phyloP scores from a whole-genome alignment of 64 coral and sea anemone genomes.

The Anthopleura sola region DNA sequence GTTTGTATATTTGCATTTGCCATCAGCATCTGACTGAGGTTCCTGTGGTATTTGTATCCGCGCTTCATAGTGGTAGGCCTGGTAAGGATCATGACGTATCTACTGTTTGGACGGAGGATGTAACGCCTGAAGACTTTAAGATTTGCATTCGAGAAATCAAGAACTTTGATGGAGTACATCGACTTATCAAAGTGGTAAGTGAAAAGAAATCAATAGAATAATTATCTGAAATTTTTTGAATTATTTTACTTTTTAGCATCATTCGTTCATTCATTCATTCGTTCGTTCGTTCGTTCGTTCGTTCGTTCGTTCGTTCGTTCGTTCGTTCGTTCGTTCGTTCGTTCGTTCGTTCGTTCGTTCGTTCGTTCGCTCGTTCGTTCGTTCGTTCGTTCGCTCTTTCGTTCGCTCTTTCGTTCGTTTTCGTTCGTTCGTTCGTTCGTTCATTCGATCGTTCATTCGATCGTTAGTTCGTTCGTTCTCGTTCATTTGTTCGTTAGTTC shows the following conservation, averaged over 20 bases:
- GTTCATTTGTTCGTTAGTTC: too few relatives aligned
- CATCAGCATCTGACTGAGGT: neutral
- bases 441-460: too few relatives aligned
- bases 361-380: too few relatives aligned
- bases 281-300: too few relatives aligned
- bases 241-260: neutral
- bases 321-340: too few relatives aligned
- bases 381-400: too few relatives aligned
- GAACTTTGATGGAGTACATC: constrained; percentile 68
- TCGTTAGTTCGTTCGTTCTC: too few relatives aligned
- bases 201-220: neutral
- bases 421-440: too few relatives aligned
- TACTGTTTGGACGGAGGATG: constrained; percentile 60
- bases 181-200: constrained; percentile 45
- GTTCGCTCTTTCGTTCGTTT: too few relatives aligned
- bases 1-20: neutral
- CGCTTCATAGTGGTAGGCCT: constrained; percentile 6
- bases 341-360: too few relatives aligned
- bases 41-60: constrained; percentile 55
- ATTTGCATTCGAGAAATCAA: constrained; percentile 66
- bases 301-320: too few relatives aligned
- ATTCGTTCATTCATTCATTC: too few relatives aligned
- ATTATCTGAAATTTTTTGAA: neutral
- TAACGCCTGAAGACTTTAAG: constrained; percentile 29
- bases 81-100: constrained; percentile 47